Base-by-base conservation (phyloP, 92 coral and sea anemone species). In the Phymanthus crucifer region DNA sequence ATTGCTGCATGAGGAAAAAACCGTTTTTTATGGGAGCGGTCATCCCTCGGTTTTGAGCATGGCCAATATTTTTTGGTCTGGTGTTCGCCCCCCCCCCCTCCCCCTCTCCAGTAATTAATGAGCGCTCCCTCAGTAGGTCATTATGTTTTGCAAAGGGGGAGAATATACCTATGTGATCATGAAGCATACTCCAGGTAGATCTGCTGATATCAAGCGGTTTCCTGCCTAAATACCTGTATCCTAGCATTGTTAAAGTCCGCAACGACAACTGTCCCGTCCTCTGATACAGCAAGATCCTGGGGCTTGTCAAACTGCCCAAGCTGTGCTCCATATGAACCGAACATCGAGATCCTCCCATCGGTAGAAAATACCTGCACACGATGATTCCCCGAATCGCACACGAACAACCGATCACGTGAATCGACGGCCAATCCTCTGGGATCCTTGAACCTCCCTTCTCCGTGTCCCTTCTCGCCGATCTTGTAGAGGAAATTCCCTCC, bases 351-450 rank as follows among this genome's bases (percentile, higher is more conserved):
- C 26, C 90, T 81, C 37, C 97, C 93, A 40, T 92, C 97, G 18
- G 75, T 81, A 23, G 91, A 76, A 78, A 90, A 87, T 58, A 89
- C 81, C 35, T 89, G 93, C 1, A 92, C 84, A 26, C 97, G 91
- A 71, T 92, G 97, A 69, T 92, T 89, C 18, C 91, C 97, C 64
- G 94, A 81, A 71, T 92, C 97, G 46, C 97, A 89, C 23, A 92
- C 90, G 26, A 89, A 66, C 74, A 92, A 83, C 45, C 87, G 86
- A 19, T 84, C 92, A 18, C 84, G 54, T 14, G 81, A 47, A 34
- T 92, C 93, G 23, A 92, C 84, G 13, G 88, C 71, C 66, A 92
- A 35, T 1, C 97, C 97, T 50, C 97, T 78, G 11, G 97, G 97
- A 2, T 92, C 97, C 67, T 88, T 84, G 73, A 92, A 77, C 38